Percentiles rank a stretch among this genome's conserved stretches.
Conservation (phyloP, 2,888 invertebrate species). For the Alcis repandata region DNA sequence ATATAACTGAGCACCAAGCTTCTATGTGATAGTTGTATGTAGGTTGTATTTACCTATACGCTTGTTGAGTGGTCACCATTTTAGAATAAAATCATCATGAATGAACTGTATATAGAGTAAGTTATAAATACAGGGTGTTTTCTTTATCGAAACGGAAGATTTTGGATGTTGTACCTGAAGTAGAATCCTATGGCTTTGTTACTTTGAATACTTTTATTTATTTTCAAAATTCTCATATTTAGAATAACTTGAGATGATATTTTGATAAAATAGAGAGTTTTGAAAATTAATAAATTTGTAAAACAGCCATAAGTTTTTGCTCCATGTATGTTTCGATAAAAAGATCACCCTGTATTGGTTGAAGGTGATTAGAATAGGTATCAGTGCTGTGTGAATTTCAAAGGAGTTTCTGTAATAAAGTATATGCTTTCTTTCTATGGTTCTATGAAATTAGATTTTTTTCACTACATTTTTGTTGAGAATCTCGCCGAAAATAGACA, state of each 20-base stretch:
- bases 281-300: too few species aligned
- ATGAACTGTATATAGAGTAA: constrained; percentile 46
- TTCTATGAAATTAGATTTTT: background rate
- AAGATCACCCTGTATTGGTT: constrained; percentile 24
- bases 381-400: constrained; percentile 26
- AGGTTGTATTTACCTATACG: constrained; percentile 41
- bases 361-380: constrained; percentile 34
- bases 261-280: too few species aligned
- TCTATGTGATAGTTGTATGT: constrained; percentile 45
- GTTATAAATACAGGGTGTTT: constrained; percentile 20
- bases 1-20: constrained; percentile 38
- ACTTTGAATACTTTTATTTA: too few species aligned
- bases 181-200: too few species aligned
- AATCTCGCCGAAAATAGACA: background rate
- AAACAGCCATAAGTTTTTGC: too few species aligned
- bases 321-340: too few species aligned
- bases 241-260: too few species aligned
- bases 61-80: constrained; percentile 54
- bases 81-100: constrained; percentile 50
- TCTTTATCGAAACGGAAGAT: too few species aligned
- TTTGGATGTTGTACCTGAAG: too few species aligned
- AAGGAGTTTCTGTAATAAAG: constrained; percentile 7
- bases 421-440: constrained; percentile 11
- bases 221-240: too few species aligned
- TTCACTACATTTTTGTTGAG: background rate